A percentile compares a stretch with the other conserved stretches of the same genome.
Evolutionary conservation across 2,113 vertebrate genomes (phyloP).

Genomic region (Pipra filicauda): DNA sequence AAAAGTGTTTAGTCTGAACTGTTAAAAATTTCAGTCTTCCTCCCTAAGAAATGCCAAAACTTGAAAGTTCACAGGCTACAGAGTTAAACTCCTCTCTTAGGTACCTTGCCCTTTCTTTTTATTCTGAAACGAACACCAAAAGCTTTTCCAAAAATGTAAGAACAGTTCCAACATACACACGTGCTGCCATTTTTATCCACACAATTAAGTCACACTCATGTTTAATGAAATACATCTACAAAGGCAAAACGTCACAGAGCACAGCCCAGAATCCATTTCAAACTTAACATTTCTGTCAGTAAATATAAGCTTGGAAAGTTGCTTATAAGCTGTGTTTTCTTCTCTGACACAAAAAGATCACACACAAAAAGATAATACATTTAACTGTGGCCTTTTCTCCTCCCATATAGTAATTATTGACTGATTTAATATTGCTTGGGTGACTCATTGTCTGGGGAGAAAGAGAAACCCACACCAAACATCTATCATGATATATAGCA

Average conservation of each 20-base stretch:
- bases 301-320: neutral
- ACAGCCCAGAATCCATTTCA: neutral
- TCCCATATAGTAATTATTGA: neutral
- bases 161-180: neutral
- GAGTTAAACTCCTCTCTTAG: neutral
- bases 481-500: neutral
- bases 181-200: neutral
- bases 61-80: neutral
- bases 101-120: neutral
- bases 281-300: neutral
- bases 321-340: neutral
- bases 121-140: neutral
- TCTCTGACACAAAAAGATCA: neutral
- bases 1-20: neutral
- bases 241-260: neutral
- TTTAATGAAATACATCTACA: neutral
- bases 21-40: neutral
- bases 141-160: neutral
- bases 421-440: neutral
- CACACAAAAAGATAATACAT: neutral
- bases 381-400: neutral
- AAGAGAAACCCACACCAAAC: neutral
- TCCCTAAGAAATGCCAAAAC: neutral
- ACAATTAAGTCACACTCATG: neutral
- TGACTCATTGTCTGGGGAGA: neutral